A percentile compares a stretch with the other conserved stretches of the same genome.
Conservation (phyloP, 2,113 vertebrate species). For the Cheilinus undulatus region DNA sequence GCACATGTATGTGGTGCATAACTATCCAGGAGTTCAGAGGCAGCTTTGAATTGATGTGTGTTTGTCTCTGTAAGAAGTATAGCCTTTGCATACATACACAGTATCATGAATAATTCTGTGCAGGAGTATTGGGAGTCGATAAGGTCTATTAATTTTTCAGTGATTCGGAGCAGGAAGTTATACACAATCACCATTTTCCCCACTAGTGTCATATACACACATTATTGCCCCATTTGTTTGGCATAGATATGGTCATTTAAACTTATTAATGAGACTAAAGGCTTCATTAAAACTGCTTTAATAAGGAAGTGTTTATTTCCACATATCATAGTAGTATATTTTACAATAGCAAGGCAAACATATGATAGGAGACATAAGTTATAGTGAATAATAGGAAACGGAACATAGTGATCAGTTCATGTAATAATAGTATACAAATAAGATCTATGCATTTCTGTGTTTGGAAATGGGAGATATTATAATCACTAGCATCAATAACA, state of each 20-base stretch:
- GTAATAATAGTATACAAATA: constrained; percentile 68
- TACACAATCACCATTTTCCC: constrained; percentile 39
- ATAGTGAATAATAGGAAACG: constrained; percentile 30
- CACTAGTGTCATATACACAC: constrained; percentile 26
- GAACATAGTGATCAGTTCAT: constrained; percentile 43
- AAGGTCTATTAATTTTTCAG: constrained; percentile 71
- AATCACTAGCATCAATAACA: constrained; percentile 54
- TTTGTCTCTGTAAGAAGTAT: constrained; percentile 59
- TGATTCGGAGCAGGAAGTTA: constrained; percentile 41
- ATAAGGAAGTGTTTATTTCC: constrained; percentile 68
- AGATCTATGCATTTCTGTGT: constrained; percentile 31
- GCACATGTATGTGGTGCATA: constrained; percentile 1
- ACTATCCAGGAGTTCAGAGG: constrained; percentile 42
- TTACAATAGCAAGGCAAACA: constrained; percentile 61
- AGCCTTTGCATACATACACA: constrained; percentile 53
- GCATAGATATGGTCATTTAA: constrained; percentile 46
- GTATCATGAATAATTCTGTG: constrained; percentile 64
- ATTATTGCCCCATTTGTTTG: constrained; percentile 57
- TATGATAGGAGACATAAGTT: constrained; percentile 58
- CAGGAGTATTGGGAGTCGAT: constrained; percentile 42
- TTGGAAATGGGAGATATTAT: constrained; percentile 31
- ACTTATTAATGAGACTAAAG: constrained; percentile 52
- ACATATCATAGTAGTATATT: constrained; percentile 60
- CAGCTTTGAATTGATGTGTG: constrained; percentile 47
- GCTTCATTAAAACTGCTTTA: constrained; percentile 46